Evolutionary conservation across 2,113 vertebrate species (phyloP).

Genomic region (Chaetura pelagica): DNA sequence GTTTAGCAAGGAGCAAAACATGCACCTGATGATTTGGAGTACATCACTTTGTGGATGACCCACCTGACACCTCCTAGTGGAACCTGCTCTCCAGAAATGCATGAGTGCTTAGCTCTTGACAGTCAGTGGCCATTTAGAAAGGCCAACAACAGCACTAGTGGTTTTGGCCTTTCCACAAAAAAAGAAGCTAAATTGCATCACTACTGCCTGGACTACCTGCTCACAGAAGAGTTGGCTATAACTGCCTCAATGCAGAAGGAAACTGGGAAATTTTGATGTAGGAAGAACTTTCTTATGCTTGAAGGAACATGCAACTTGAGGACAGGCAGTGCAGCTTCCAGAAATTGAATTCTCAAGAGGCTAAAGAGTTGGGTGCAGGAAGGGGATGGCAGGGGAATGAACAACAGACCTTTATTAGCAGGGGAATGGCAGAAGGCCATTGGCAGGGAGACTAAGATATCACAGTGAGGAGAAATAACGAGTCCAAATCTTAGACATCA

Average conservation of each 20-base stretch:
- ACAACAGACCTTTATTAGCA: not conserved
- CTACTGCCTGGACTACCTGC: not conserved
- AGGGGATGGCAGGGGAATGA: not conserved
- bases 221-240: not conserved
- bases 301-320: not conserved
- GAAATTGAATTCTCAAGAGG: not conserved
- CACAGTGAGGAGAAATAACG: not conserved
- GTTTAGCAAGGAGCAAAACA: not conserved
- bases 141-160: not conserved
- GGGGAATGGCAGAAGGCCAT: not conserved
- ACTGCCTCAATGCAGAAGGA: not conserved
- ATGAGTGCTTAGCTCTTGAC: not conserved
- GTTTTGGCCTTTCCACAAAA: not conserved
- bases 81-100: not conserved
- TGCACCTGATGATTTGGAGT: not conserved
- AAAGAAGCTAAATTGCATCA: not conserved
- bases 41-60: not conserved
- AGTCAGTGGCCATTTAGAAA: not conserved
- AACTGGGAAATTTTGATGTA: not conserved
- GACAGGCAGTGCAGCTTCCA: not conserved
- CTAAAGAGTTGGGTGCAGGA: not conserved
- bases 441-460: not conserved
- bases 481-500: not conserved
- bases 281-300: not conserved
- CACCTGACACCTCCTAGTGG: not conserved